Base-by-base conservation (phyloP, 2,113 vertebrate genomes). In the Chascanopsetta lugubris region DNA sequence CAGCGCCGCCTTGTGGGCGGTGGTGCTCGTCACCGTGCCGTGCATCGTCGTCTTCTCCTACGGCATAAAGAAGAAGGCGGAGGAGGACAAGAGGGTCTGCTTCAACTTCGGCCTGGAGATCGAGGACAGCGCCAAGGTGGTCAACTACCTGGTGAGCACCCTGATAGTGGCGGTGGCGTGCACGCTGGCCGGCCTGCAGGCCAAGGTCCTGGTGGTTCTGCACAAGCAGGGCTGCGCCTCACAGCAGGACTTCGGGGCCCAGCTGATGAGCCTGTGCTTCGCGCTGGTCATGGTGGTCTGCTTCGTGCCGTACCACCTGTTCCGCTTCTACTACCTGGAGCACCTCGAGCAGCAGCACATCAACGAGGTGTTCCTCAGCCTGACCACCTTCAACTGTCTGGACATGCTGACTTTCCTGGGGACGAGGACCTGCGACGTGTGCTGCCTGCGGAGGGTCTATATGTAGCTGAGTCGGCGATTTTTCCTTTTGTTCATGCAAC, bases 161-260 rank as follows among this genome's bases (percentile, higher is more conserved):
- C 0, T 59, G 1, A 82, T 94, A 0, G 22, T 94, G 2, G 21
- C 79, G 0, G 66, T 84, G 2, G 87, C 92, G 0, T 58, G 76
- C 0, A 1, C 74, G 20, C 83, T 97, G 64, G 68, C 92, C 27
- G 84, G 22, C 27, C 42, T 95, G 6, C 96, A 98, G 67, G 60
- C 83, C 42, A 82, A 92, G 11, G 88, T 94, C 50, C 72, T 95
- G 0, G 7, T 82, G 10, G 77, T 78, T 18, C 84, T 95, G 62
- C 60, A 71, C 0, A 87, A 59, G 78, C 30, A 68, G 0, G 83
- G 84, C 4, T 72, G 90, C 2, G 85, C 84, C 3, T 89, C 83
- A 17, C 92, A 96, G 71, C 96, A 96, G 74, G 94, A 96, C 12
- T 96, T 97, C 48, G 93, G 93, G 90, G 94, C 92, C 20, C 95